These are phyloP conservation scores for Brachyrhaphis roseni DNA, from an alignment of 2,797 vertebrate species.

Conservation along the genomic window DNA sequence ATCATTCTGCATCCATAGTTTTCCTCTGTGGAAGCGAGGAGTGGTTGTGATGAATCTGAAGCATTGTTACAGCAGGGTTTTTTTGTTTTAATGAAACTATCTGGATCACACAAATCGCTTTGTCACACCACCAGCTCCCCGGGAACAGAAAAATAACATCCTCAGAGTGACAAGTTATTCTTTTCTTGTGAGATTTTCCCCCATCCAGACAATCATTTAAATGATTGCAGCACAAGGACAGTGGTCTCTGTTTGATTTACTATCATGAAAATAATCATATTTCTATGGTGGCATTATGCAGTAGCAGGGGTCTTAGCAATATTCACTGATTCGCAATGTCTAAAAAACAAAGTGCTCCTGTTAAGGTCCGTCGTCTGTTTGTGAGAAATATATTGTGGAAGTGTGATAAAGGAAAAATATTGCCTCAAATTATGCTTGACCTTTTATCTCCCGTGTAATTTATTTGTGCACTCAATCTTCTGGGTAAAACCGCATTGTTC, in stretches of 20 bases:
- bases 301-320: slow-evolving; percentile 42
- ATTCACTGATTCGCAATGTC: slow-evolving; percentile 47
- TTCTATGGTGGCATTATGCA: slow-evolving; percentile 60
- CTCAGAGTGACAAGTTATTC: slow-evolving; percentile 19
- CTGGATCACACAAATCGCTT: slow-evolving; percentile 21
- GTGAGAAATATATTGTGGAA: slow-evolving; percentile 23
- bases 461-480: slow-evolving; percentile 30
- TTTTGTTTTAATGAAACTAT: slow-evolving; percentile 30
- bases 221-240: slow-evolving; percentile 43
- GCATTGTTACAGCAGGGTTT: slow-evolving; percentile 11
- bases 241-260: slow-evolving; percentile 47
- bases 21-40: slow-evolving; percentile 8
- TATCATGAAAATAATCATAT: slow-evolving; percentile 64
- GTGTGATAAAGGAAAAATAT: slow-evolving; percentile 34
- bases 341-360: slow-evolving; percentile 40
- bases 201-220: slow-evolving; percentile 26
- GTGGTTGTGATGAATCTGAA: slow-evolving; percentile 10
- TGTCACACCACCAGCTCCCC: slow-evolving; percentile 27
- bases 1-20: slow-evolving; percentile 26
- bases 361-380: slow-evolving; percentile 22
- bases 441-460: slow-evolving; percentile 47
- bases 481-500: slow-evolving; percentile 25
- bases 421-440: slow-evolving; percentile 42
- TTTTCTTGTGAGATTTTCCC: slow-evolving; percentile 4
- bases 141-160: slow-evolving; percentile 6